Conservation (phyloP, 1,140 invertebrate species). For the Teleogryllus occipitalis region DNA sequence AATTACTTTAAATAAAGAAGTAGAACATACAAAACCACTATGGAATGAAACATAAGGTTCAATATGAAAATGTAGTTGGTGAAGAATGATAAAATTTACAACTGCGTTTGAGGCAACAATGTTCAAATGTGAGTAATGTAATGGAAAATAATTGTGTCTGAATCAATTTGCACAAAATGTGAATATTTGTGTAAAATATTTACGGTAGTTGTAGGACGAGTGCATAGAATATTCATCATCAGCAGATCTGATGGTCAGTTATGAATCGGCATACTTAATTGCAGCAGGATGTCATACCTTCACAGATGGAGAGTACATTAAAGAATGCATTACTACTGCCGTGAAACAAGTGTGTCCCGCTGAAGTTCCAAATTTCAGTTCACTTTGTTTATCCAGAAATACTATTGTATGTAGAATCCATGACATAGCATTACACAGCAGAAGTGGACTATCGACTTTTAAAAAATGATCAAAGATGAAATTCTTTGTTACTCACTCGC, state of each 20-base stretch:
- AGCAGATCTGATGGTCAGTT: neutral
- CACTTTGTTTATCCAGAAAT: neutral
- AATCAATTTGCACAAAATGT: too few relatives aligned
- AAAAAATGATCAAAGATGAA: neutral
- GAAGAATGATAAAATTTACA: too few relatives aligned
- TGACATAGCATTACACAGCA: neutral
- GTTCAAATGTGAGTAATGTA: too few relatives aligned
- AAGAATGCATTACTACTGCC: neutral
- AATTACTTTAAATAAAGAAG: too few relatives aligned
- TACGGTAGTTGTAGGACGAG: neutral
- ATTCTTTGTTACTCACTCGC: neutral
- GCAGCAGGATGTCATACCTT: neutral
- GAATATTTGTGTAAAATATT: too few relatives aligned
- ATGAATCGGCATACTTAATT: neutral
- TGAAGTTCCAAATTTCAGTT: neutral
- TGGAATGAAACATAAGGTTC: too few relatives aligned
- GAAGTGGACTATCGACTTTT: neutral
- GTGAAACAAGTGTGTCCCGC: neutral
- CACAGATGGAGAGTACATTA: neutral
- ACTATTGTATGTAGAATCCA: neutral
- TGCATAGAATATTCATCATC: neutral
- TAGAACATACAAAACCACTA: too few relatives aligned
- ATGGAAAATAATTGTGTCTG: too few relatives aligned
- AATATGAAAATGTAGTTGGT: too few relatives aligned
- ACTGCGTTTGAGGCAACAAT: too few relatives aligned